Evolutionary conservation across 2,113 vertebrate genomes (phyloP), one percentile per base, ranked within the genome.

Genomic region (Oreotrochilus melanogaster): DNA sequence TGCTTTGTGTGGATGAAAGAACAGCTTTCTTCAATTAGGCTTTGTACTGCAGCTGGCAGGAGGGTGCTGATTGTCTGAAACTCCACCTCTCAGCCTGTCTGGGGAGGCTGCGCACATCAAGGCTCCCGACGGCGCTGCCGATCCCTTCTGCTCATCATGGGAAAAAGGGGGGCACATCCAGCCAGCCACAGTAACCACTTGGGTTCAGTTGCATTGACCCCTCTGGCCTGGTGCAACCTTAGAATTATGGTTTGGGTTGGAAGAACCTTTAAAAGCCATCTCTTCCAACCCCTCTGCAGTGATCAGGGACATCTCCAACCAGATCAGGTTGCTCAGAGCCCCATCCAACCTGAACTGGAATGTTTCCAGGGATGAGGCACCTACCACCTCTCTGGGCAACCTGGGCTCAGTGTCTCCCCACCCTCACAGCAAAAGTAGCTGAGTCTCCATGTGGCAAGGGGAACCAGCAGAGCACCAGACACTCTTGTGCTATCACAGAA

Each of bases 1-100:
- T 79, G 33, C 70, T 93, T 89, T 86, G 78, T 89, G 88, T 72
- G 94, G 94, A 95, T 70, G 95, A 86, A 97, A 96, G 94, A 93
- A 96, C 93, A 97, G 95, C 90, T 95, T 95, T 97, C 89, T 90
- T 91, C 95, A 96, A 97, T 96, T 95, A 97, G 82, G 76, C 82
- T 94, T 97, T 96, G 94, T 91, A 62, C 69, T 90, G 76, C 82
- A 94, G 92, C 91, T 97, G 94, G 73, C 92, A 92, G 85, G 83
- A 67, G 64, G 50, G 86, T 86, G 83, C 66, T 3, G 88, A 64
- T 92, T 95, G 84, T 95, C 91, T 84, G 30, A 48, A 93, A 81
- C 89, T 57, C 95, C 80, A 87, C 89, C 86, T 91, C 91, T 61
- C 54, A 48, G 88, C 61, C 62, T 7, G 39, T 76, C 60, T 33